Percentiles rank a stretch among this genome's conserved stretches.
These are phyloP conservation scores for Apotomis turbidana DNA, from an alignment of 2,888 invertebrate species.

Conservation along the genomic window DNA sequence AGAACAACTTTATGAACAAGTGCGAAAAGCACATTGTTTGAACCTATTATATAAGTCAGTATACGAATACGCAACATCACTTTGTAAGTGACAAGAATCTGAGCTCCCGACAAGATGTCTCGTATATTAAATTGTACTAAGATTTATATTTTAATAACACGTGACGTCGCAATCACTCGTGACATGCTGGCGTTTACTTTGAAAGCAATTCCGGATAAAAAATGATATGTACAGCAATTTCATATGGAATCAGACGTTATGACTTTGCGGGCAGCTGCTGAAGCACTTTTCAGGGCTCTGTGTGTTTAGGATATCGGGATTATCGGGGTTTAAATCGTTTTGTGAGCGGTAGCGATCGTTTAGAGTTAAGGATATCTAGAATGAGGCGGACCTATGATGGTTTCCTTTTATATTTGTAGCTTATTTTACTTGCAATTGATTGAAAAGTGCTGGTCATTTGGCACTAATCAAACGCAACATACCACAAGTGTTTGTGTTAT, in stretches of 20 bases:
- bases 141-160: constrained; percentile 11
- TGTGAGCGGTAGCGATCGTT: neutral
- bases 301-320: neutral
- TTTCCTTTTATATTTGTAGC: too few relatives aligned
- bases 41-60: too few relatives aligned
- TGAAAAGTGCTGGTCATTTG: too few relatives aligned
- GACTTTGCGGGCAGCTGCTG: neutral
- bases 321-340: neutral
- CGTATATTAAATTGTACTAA: constrained; percentile 11
- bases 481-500: too few relatives aligned
- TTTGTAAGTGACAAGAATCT: neutral
- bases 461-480: too few relatives aligned
- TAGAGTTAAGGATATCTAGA: too few relatives aligned
- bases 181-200: constrained; percentile 7
- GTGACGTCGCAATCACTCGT: constrained; percentile 3
- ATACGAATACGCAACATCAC: too few relatives aligned
- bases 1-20: too few relatives aligned
- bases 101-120: neutral
- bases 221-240: constrained; percentile 38
- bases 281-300: neutral
- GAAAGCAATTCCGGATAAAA: constrained; percentile 33
- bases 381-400: too few relatives aligned
- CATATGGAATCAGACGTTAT: constrained; percentile 42
- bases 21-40: too few relatives aligned
- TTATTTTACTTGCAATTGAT: too few relatives aligned